Evolutionary conservation across 2,888 invertebrate species (phyloP).

Genomic region (Trichacis sp.): DNA sequence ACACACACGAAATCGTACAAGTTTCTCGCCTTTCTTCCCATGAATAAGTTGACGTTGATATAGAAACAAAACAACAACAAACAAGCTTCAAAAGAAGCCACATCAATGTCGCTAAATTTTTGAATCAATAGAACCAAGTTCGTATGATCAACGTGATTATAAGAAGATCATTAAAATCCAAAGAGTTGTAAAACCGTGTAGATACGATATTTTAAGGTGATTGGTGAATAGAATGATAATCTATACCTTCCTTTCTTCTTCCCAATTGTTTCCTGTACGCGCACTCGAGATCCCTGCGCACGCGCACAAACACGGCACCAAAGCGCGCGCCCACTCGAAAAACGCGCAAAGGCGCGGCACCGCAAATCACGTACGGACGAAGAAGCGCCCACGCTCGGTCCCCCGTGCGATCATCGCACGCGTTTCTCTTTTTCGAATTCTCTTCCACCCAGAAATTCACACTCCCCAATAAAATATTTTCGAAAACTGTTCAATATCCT

Average conservation of each 20-base stretch:
- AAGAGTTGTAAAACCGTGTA: too few relatives aligned
- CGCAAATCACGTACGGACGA: conserved; percentile 40
- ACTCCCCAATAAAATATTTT: neutral
- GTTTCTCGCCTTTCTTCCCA: conserved; percentile 35
- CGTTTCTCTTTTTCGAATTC: conserved; percentile 18
- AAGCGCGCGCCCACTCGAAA: conserved; percentile 46
- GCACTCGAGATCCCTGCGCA: conserved; percentile 46
- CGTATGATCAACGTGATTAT: too few relatives aligned
- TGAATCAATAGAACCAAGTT: too few relatives aligned
- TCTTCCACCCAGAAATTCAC: neutral
- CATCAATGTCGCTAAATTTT: too few relatives aligned
- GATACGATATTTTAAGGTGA: too few relatives aligned
- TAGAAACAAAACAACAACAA: too few relatives aligned
- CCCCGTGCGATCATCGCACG: conserved; percentile 33
- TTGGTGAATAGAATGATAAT: too few relatives aligned
- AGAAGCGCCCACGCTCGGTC: conserved; percentile 40
- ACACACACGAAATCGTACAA: conserved; percentile 29
- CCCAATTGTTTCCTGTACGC: conserved; percentile 38
- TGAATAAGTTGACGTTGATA: too few relatives aligned
- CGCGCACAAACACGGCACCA: conserved; percentile 46
- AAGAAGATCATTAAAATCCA: too few relatives aligned
- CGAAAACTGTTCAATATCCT: too few relatives aligned
- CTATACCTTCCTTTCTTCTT: conserved; percentile 34
- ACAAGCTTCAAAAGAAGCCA: too few relatives aligned
- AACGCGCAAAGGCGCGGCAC: conserved; percentile 44